Percentiles rank a stretch among this genome's conserved stretches.
These are phyloP conservation scores for Mamestra configurata DNA, from an alignment of 1,140 invertebrate genomes.

Conservation along the genomic window DNA sequence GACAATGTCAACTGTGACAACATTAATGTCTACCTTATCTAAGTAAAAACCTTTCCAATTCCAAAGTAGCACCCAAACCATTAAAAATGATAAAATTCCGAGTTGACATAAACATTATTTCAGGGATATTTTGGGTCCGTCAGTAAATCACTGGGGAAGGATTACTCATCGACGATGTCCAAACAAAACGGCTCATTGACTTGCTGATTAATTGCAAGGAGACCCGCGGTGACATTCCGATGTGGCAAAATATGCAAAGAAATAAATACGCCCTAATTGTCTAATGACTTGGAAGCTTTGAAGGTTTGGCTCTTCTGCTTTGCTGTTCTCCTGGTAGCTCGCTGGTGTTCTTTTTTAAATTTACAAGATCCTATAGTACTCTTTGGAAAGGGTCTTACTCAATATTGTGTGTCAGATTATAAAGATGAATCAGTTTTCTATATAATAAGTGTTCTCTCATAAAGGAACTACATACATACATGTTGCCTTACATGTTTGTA, in stretches of 20 bases:
- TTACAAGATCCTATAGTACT: too few relatives aligned
- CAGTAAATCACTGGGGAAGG: conserved; percentile 77
- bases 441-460: too few relatives aligned
- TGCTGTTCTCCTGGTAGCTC: neutral
- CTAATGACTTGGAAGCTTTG: conserved; percentile 38
- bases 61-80: neutral
- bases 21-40: neutral
- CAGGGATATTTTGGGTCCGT: conserved; percentile 54
- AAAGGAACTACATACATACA: too few relatives aligned
- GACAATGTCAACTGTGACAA: neutral
- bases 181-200: conserved; percentile 86
- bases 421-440: too few relatives aligned
- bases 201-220: conserved; percentile 84
- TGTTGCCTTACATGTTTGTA: too few relatives aligned
- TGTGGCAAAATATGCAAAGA: conserved; percentile 75
- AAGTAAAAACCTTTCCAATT: conserved; percentile 15
- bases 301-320: conserved; percentile 3
- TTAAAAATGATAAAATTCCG: conserved; percentile 37
- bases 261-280: conserved; percentile 54
- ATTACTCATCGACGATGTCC: conserved; percentile 82
- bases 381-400: too few relatives aligned
- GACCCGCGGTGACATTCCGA: conserved; percentile 81
- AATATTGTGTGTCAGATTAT: too few relatives aligned
- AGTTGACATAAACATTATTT: conserved; percentile 52
- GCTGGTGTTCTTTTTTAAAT: too few relatives aligned